Evolutionary conservation across 2,113 vertebrate species (phyloP).

Genomic region (Ibidorhyncha struthersii): DNA sequence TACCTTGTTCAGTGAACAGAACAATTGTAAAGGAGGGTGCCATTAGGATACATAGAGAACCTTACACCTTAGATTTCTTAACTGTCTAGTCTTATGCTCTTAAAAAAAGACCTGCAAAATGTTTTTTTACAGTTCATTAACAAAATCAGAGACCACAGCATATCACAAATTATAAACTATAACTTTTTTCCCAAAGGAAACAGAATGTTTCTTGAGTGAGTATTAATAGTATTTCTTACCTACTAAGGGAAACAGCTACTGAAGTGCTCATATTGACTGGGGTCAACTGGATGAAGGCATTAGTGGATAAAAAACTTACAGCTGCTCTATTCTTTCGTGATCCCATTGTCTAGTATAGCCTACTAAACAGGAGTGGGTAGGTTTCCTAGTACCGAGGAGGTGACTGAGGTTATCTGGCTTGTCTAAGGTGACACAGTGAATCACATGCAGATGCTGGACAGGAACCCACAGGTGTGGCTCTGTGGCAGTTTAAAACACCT

Average conservation of each 20-base stretch:
- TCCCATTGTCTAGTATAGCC: background rate
- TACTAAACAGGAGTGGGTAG: background rate
- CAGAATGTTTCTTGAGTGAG: accelerated
- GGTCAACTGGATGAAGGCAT: background rate
- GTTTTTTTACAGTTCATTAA: background rate
- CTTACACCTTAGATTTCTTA: background rate
- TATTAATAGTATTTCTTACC: background rate
- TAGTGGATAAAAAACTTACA: background rate
- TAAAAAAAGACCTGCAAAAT: background rate
- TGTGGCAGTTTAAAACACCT: background rate
- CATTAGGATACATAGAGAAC: background rate
- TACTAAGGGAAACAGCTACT: background rate
- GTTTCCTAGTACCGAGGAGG: background rate
- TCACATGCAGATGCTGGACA: background rate
- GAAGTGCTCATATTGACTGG: background rate
- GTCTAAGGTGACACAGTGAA: background rate
- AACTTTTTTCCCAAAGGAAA: background rate
- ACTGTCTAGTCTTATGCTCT: background rate
- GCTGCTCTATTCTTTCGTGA: background rate
- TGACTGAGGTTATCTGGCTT: background rate
- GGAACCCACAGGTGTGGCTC: accelerated
- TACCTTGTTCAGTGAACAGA: background rate
- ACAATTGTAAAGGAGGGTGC: background rate
- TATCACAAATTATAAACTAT: background rate
- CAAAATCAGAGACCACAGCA: background rate